Evolutionary conservation across 35 echinoderm and acorn worm genomes (phyloP).

Genomic region (Apostichopus californicus): DNA sequence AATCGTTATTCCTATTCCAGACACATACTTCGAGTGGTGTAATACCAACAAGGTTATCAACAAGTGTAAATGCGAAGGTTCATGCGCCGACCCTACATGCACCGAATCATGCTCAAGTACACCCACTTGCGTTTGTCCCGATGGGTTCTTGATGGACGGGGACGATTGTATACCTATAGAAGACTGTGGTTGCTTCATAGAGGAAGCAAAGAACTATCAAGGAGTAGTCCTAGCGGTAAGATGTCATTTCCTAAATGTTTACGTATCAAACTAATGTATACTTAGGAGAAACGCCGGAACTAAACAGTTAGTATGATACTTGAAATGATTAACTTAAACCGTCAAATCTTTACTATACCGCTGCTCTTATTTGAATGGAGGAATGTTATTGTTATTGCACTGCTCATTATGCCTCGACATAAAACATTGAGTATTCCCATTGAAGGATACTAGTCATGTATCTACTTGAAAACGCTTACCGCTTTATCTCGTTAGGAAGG

Average conservation of each 20-base stretch:
- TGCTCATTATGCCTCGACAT: too few relatives aligned
- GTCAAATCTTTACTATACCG: too few relatives aligned
- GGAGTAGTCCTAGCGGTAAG: background rate
- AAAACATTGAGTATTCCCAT: too few relatives aligned
- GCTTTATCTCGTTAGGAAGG: background rate
- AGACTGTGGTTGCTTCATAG: background rate
- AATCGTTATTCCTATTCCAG: background rate
- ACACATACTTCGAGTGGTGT: background rate
- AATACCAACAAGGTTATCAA: background rate
- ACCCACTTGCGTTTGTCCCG: background rate
- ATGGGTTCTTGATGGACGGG: slow-evolving; percentile 3
- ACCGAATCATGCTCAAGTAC: background rate
- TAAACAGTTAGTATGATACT: too few relatives aligned
- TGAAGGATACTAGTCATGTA: too few relatives aligned
- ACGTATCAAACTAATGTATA: too few relatives aligned
- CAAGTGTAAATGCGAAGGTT: background rate
- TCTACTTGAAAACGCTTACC: too few relatives aligned
- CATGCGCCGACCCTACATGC: background rate
- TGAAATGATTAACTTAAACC: too few relatives aligned
- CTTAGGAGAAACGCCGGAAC: too few relatives aligned
- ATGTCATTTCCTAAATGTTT: too few relatives aligned
- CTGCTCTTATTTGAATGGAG: background rate
- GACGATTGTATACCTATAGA: background rate
- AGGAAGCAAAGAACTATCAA: background rate
- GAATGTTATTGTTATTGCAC: background rate